Base-by-base conservation (phyloP, 2,113 vertebrate species). In the Condylura cristata region DNA sequence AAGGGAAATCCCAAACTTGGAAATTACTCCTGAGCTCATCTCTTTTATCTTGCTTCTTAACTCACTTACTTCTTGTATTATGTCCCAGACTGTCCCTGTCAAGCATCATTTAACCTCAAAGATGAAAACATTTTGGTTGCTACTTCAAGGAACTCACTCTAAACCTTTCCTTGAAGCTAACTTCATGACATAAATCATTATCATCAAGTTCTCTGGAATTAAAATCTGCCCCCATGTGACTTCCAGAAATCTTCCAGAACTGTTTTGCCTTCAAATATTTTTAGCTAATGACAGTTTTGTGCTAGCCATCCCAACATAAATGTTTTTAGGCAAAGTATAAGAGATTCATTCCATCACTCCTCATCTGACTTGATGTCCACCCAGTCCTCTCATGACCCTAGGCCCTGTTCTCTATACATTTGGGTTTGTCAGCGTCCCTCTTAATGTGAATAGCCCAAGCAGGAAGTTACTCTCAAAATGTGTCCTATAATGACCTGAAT, bases 1-100 rank as follows among this genome's bases (percentile, higher is more conserved):
- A 85, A 82, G 74, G 80, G 93, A 94, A 93, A 63, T 87, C 24
- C n/a, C 20, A 46, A 80, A 87, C 18, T 85, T 88, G 22, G 39
- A 84, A 91, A 60, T 65, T 81, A 85, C 60, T 48, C 60, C 78
- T 56, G 11, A 72, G 26, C 81, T 48, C 34, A 39, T 18, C 34
- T 37, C 58, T 95, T 63, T 22, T 81, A 74, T 93, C 41, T 56
- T 85, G 34, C 14, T 93, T 81, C 53, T 91, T 30, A 84, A 37
- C 32, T 68, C 34, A 82, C 10, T 90, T 48, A 63, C 79, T 80
- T 92, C 75, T 78, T 37, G 53, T 37, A 76, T 8, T 30, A 68
- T 58, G 17, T 81, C 48, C 66, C 75, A 87, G 41, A 28, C 39
- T 46, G 34, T 80, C 53, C 53, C 37, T 39, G 10, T 20, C 17